Evolutionary conservation across 2,888 invertebrate species (phyloP).

Genomic region (Adineta ricciae): DNA sequence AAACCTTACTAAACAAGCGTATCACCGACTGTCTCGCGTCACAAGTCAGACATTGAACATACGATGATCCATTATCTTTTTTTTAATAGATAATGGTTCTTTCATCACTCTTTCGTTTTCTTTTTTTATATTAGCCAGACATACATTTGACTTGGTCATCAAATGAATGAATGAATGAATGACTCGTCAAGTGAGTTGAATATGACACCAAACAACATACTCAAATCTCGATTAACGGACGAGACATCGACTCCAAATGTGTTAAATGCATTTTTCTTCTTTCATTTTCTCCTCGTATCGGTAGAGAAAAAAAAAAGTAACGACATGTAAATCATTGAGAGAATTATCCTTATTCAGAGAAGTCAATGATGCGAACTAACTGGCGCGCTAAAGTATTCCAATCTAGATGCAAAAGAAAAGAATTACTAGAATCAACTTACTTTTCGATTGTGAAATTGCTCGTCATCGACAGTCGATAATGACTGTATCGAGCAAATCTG

Average conservation of each 20-base stretch:
- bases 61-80: constrained; percentile 13
- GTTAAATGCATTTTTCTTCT: background rate
- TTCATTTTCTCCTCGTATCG: background rate
- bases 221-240: constrained; percentile 9
- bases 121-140: constrained; percentile 6
- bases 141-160: background rate
- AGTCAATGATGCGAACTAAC: background rate
- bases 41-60: background rate
- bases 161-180: background rate
- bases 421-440: background rate
- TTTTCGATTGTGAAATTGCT: background rate
- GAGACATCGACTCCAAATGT: background rate
- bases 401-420: background rate
- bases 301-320: background rate
- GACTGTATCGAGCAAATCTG: background rate
- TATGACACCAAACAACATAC: constrained; percentile 9
- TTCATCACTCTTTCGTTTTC: constrained; percentile 10
- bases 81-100: constrained; percentile 9
- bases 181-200: constrained; percentile 11
- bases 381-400: background rate
- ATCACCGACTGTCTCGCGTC: background rate
- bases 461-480: background rate
- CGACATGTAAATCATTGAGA: background rate
- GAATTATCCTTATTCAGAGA: background rate
- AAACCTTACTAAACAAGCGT: background rate